Evolutionary conservation across 2,888 invertebrate species (phyloP), one percentile per base, ranked within the genome.

Genomic region (Pemphredon lugubris): DNA sequence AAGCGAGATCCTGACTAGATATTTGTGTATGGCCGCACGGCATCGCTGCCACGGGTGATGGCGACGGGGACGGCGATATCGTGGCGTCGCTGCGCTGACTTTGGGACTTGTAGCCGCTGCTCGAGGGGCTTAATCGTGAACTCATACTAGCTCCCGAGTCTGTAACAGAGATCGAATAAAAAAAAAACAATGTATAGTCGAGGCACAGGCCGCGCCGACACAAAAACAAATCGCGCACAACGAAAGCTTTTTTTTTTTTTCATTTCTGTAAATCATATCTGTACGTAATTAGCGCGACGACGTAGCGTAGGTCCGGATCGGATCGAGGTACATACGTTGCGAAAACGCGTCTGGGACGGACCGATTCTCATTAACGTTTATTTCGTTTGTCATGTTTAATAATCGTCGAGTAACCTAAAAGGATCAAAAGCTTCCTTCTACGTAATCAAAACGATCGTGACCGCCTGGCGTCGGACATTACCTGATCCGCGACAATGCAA

Each of bases 61-160:
- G 89, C 48, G 89, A 89, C 1, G 86, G 88, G 1, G 89, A 88
- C 20, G 85, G 89, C 47, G 85, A 90, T 73, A 87, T 88, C 54
- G 85, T 89, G 4, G 84, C 84, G 57, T 86, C 90, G 73, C 92
- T 93, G 53, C 94, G 91, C 73, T 94, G 92, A 53, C 94, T 94
- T 82, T 94, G 93, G 0, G 94, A 94, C 88, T 94, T 94, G 90
- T 95, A 95, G 0, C 95, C 95, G 0, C 94, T 95, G 85, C 94
- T 94, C 11, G 94, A 94, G 0, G 95, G 95, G 59, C 95, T 95
- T 48, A 95, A 86, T 0, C 94, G 92, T 91, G 94, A 95, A 71
- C 92, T 92, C 79, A 92, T 91, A 86, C 92, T 92, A 53, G 92
- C 92, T 60, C 91, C 92, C 20, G 93, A 93, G 90, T 93, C 93